Conservation (phyloP, 2,113 vertebrate species). For the Misgurnus anguillicaudatus region DNA sequence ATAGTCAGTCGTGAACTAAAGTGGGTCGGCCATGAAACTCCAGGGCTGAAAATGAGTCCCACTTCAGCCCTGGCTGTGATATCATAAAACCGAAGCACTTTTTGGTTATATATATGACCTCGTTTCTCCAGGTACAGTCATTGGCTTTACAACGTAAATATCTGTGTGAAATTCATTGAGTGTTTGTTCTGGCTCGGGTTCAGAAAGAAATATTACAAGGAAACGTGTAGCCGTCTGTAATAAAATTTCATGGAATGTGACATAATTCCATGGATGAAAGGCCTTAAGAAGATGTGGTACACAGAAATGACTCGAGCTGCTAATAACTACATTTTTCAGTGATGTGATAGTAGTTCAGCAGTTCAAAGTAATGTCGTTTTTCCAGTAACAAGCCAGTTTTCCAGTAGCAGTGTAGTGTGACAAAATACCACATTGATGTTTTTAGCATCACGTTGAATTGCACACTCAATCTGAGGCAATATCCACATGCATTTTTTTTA, state of each 20-base stretch:
- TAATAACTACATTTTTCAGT: no score
- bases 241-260: not conserved
- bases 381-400: no score
- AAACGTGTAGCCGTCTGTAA: not conserved
- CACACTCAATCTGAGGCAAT: no score
- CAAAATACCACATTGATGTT: no score
- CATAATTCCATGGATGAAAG: not conserved
- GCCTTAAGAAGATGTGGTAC: not conserved
- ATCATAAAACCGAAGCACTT: slow-evolving; percentile 7
- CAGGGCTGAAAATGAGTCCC: no score
- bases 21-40: no score
- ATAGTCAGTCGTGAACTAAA: no score
- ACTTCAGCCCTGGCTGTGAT: not conserved
- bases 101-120: slow-evolving; percentile 28
- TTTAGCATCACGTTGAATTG: no score
- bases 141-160: slow-evolving; percentile 29
- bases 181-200: not conserved
- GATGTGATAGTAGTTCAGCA: no score
- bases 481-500: no score
- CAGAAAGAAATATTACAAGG: not conserved
- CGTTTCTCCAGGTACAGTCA: not conserved
- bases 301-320: not conserved
- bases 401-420: no score
- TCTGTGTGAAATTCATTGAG: slow-evolving; percentile 1
- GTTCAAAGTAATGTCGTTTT: no score